Conservation (phyloP, 1,140 invertebrate species). For the Mylabris phalerata region DNA sequence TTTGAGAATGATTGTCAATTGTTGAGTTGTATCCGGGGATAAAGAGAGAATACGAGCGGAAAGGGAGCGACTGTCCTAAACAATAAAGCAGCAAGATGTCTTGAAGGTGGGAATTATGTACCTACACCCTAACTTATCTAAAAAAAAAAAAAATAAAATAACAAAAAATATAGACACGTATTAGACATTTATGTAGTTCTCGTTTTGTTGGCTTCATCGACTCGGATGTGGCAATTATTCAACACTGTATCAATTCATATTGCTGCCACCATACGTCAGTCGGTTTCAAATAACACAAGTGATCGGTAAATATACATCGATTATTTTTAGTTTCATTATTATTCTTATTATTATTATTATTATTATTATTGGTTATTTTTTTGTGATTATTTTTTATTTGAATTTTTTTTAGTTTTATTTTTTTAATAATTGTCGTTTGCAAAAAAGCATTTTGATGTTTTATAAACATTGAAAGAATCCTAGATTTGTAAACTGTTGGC, state of each 20-base stretch:
- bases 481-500: conserved; percentile 34
- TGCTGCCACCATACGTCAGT: conserved; percentile 21
- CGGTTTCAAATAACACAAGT: conserved; percentile 21
- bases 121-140: conserved; percentile 23
- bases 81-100: conserved; percentile 23
- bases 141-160: background rate
- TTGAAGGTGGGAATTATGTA: conserved; percentile 20
- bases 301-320: conserved; percentile 22
- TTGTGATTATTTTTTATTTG: background rate
- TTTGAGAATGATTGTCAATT: too few relatives aligned
- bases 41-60: conserved; percentile 2
- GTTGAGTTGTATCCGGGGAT: background rate
- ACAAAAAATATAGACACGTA: conserved; percentile 6
- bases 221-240: conserved; percentile 17
- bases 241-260: conserved; percentile 27
- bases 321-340: too few relatives aligned
- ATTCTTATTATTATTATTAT: too few relatives aligned
- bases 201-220: background rate
- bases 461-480: conserved; percentile 32
- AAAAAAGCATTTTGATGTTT: conserved; percentile 29
- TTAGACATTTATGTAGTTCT: conserved; percentile 12
- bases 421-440: conserved; percentile 25
- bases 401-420: too few relatives aligned
- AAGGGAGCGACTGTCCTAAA: conserved; percentile 22
- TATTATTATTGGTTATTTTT: too few relatives aligned